Base-by-base conservation (phyloP, 37 sponge, comb jelly and placozoan species). In the Theonella swinhoei region DNA sequence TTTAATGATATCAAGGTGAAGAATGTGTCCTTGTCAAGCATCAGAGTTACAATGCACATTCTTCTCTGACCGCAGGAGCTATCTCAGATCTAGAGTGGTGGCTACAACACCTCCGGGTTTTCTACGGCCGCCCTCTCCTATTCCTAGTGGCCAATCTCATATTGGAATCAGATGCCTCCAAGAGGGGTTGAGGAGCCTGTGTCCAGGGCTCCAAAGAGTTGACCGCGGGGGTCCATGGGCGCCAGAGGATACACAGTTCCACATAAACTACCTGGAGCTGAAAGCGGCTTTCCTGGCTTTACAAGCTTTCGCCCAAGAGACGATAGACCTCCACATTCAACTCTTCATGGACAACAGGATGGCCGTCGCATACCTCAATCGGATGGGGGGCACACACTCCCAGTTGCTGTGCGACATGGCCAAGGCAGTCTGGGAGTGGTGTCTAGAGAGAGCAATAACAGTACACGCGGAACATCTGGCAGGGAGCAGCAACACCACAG, bases 221-320 rank as follows among this genome's bases (percentile, higher is more conserved):
- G 19, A 88, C 83, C 31, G 88, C n/a, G n/a, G 82, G 7, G 83
- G 83, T 0, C 71, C 47, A 3, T 88, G 88, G 82, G 32, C 88
- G 4, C 60, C 0, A 42, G 3, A 7, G 74, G 80, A 87, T 60
- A 36, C 36, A 3, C 25, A 32, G 40, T 23, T 42, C 69, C 83
- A 87, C 68, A 80, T 87, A 37, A 87, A 80, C 42, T 78, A 14
- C 25, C 32, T 87, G 68, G 88, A 87, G 68, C 68, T 87, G 39
- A 68, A 64, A 33, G 88, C 81, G 39, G 81, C 64, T 9, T 80
- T 70, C 54, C 69, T 80, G 30, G 81, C 81, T 7, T 3, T 87
- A 8, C 2, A 80, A 38, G 8, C 59, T 25, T 80, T 83, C 7
- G 76, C 36, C 32, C n/a, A n/a, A n/a, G 3, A 17, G 24, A 3